These are phyloP conservation scores for Pteropus alecto DNA, from an alignment of 2,113 vertebrate genomes.

Conservation along the genomic window DNA sequence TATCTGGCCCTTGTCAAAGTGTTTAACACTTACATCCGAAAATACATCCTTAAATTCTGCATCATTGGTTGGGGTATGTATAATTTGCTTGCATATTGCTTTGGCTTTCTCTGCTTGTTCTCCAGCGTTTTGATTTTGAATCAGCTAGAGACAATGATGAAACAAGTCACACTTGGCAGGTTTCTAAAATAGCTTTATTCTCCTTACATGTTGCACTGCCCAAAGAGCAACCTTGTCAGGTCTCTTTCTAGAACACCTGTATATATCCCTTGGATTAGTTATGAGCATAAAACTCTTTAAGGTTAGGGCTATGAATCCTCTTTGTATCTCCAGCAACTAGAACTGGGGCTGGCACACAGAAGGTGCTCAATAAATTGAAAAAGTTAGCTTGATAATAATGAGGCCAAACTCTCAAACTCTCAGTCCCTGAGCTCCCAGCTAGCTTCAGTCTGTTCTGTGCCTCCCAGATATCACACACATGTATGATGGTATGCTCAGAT, in stretches of 20 bases:
- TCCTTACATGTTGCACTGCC: not conserved
- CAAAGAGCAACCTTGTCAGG: not conserved
- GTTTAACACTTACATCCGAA: slow-evolving; percentile 92
- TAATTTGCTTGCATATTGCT: slow-evolving; percentile 9
- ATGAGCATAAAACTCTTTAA: not conserved
- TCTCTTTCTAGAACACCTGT: slow-evolving; percentile 11
- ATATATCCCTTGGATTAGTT: not conserved
- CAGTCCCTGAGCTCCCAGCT: not conserved
- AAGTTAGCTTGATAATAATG: not conserved
- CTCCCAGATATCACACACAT: not conserved
- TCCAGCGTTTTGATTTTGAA: not conserved
- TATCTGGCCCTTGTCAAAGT: slow-evolving; percentile 96
- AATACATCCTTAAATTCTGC: slow-evolving; percentile 96
- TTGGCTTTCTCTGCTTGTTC: not conserved
- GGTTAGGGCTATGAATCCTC: not conserved
- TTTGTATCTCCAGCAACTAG: not conserved
- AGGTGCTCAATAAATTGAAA: not conserved
- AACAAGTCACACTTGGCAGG: not conserved
- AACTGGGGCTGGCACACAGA: not conserved
- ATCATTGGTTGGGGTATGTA: slow-evolving; percentile 94
- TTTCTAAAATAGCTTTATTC: slow-evolving; percentile 7
- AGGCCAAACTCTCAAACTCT: not conserved
- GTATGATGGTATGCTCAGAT: not conserved
- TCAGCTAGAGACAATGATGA: not conserved
- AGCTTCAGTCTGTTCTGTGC: not conserved